Evolutionary conservation across 2,888 invertebrate species (phyloP), one percentile per base, ranked within the genome.

Genomic region (Peribatodes rhomboidaria): DNA sequence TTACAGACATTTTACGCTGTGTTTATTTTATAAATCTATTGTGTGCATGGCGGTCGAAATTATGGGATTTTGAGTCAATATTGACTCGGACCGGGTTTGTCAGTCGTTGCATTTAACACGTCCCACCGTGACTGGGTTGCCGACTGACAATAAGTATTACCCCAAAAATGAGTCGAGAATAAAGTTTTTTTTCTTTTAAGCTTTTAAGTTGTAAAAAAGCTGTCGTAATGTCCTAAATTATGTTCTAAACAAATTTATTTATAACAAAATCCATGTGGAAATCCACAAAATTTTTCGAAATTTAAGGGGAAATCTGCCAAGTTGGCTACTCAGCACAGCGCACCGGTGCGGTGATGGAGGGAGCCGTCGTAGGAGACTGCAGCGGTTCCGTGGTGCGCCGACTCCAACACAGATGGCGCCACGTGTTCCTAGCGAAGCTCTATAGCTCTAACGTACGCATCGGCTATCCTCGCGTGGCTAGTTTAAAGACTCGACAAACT

Each of bases 11-110:
- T 92, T 91, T 92, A 92, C 91, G 88, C 87, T 82, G 83, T 92
- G 90, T 93, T 93, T 93, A 92, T 90, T 87, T 92, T 93, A 91
- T 91, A 91, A 92, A 92, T 91, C 92, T 90, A 91, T 92, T 93
- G 92, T 92, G 87, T 90, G 87, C 87, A 80, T 80, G 89, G 89
- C 91, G 91, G 90, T 90, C 90, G 86, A 88, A 90, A 91, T 92
- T 90, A 90, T 92, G 90, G 92, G 90, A 87, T 87, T 91, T 88
- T 86, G 82, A 85, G 89, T 93, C 84, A 93, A 93, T 92, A 92
- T 93, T 93, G 86, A 90, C 85, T 78, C 77, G 74, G 77, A 81
- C 84, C 82, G 85, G 88, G 83, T 87, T 88, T 88, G 90, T 88
- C 83, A 81, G 85, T 77, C 85, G 85, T 87, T 90, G 88, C 87